These are phyloP conservation scores for Drosophila nigromelanica DNA, from an alignment of 1,140 invertebrate species.

Conservation along the genomic window DNA sequence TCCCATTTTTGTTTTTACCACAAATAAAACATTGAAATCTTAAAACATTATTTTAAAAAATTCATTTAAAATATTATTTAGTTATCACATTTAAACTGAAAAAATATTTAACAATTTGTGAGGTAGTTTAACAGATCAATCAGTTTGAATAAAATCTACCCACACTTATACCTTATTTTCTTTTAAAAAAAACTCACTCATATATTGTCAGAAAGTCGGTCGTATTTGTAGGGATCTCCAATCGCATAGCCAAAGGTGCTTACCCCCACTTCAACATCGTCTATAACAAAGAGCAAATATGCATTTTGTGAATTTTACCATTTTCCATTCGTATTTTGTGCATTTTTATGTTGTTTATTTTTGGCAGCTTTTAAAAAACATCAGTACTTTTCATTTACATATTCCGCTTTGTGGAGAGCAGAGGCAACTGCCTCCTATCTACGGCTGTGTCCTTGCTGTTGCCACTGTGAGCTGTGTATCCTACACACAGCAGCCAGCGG, in stretches of 20 bases:
- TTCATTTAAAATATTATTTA: no score
- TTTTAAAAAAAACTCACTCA: no score
- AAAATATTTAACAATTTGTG: no score
- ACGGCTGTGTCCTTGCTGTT: background rate
- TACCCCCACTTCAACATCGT: slow-evolving; percentile 23
- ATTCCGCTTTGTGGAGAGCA: slow-evolving; percentile 69
- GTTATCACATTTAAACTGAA: no score
- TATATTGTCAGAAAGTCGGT: no score
- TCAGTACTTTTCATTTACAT: slow-evolving; percentile 78
- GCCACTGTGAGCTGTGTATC: slow-evolving; percentile 59
- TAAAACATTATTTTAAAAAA: no score
- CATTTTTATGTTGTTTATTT: slow-evolving; percentile 82
- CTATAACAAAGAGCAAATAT: slow-evolving; percentile 68
- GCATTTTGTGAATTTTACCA: slow-evolving; percentile 71
- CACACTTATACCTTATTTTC: no score
- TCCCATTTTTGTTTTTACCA: no score
- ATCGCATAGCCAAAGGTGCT: slow-evolving; percentile 1
- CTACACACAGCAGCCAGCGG: slow-evolving; percentile 34
- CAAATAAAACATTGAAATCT: no score
- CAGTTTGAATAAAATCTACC: no score
- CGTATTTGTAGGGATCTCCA: background rate
- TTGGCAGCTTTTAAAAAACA: slow-evolving; percentile 79
- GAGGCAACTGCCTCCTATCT: background rate
- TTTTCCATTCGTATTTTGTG: slow-evolving; percentile 64
- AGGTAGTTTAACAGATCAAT: no score